Conservation (phyloP, 2,113 vertebrate genomes). For the Notothenia coriiceps region DNA sequence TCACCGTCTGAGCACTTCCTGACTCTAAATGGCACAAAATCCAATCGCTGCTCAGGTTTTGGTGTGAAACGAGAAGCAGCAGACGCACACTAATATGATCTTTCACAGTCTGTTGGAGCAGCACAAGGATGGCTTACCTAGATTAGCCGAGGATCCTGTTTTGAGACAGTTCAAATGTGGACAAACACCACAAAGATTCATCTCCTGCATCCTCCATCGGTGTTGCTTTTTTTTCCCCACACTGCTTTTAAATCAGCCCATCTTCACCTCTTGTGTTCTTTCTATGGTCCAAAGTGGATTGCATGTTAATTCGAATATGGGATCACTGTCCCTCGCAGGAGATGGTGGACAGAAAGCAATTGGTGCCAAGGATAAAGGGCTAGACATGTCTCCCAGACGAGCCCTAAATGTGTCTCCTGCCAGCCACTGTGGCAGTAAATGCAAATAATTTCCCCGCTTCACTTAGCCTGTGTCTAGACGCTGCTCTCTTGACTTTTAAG, state of each 20-base stretch:
- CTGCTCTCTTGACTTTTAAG: conserved; percentile 52
- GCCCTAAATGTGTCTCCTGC: conserved; percentile 56
- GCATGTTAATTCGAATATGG: conserved; percentile 71
- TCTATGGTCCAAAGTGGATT: conserved; percentile 66
- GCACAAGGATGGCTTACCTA: conserved; percentile 62
- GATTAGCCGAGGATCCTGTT: conserved; percentile 73
- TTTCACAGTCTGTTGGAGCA: conserved; percentile 72
- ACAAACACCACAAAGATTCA: conserved; percentile 67
- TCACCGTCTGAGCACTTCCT: conserved; percentile 66
- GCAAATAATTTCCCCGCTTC: conserved; percentile 45
- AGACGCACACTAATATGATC: conserved; percentile 75
- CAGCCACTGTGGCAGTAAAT: conserved; percentile 37
- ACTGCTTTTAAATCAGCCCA: conserved; percentile 63
- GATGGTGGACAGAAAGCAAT: conserved; percentile 51
- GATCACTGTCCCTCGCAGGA: conserved; percentile 46
- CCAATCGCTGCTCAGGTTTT: conserved; percentile 46
- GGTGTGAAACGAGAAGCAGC: conserved; percentile 73
- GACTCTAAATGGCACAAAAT: conserved; percentile 72
- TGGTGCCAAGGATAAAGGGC: conserved; percentile 17
- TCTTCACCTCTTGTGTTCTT: conserved; percentile 62
- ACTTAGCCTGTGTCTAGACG: conserved; percentile 37
- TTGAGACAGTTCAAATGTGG: conserved; percentile 71
- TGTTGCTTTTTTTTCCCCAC: conserved; percentile 34
- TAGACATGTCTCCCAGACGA: conserved; percentile 41
- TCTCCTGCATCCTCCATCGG: conserved; percentile 33